Evolutionary conservation across 37 sponge, comb jelly and placozoan species (phyloP).

Genomic region (Geodia barretti): DNA sequence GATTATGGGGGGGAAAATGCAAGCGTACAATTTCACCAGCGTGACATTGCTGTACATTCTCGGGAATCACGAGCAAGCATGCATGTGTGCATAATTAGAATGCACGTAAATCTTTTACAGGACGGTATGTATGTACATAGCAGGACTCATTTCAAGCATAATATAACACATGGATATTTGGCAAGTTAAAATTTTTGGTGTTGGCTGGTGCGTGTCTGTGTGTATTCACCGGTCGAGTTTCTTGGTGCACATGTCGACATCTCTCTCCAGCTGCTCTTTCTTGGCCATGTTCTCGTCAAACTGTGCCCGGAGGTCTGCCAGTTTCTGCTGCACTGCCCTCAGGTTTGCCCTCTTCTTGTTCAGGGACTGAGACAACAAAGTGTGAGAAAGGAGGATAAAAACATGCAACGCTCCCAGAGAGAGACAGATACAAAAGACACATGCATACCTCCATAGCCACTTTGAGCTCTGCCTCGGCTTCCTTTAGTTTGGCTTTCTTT

Average conservation of each 20-base stretch:
- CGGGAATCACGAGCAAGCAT: not conserved
- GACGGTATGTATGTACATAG: not conserved
- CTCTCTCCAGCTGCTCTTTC: slow-evolving; percentile 87
- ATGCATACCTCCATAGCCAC: slow-evolving; percentile 84
- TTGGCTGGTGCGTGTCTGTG: not conserved
- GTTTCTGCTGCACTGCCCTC: slow-evolving; percentile 88
- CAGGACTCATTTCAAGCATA: not conserved
- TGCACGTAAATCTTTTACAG: too few species aligned
- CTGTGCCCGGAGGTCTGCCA: slow-evolving; percentile 79
- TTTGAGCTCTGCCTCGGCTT: slow-evolving; percentile 84
- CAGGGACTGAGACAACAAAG: slow-evolving; percentile 48
- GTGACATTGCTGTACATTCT: too few species aligned
- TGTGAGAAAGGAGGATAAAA: not conserved
- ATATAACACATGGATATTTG: not conserved
- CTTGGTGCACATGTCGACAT: slow-evolving; percentile 91
- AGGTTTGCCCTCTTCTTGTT: slow-evolving; percentile 83
- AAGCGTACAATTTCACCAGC: too few species aligned
- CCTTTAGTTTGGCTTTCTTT: slow-evolving; percentile 90
- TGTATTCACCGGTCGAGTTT: slow-evolving; percentile 70
- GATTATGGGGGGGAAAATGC: too few species aligned
- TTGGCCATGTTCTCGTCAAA: slow-evolving; percentile 92
- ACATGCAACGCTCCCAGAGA: not conserved
- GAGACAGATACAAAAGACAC: too few species aligned
- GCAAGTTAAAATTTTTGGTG: not conserved
- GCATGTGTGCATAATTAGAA: not conserved